phyloP scores from a whole-genome alignment of 2,888 invertebrate species.

The Spilosoma lubricipeda region DNA sequence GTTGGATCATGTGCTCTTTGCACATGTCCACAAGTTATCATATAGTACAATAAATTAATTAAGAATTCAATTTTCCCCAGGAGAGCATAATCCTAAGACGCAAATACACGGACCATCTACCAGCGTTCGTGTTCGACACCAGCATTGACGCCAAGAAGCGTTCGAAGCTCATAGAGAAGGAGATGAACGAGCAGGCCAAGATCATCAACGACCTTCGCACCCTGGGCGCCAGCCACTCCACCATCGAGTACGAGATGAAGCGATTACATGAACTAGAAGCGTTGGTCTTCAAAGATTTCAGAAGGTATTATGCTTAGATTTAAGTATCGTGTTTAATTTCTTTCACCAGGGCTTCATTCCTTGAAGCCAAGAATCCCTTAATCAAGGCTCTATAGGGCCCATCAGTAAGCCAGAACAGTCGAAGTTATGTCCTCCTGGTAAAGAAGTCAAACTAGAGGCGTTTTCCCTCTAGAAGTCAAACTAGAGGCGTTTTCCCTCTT shows the following conservation, averaged over 20 bases:
- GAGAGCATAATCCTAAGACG: slow-evolving; percentile 89
- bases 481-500: too few relatives aligned
- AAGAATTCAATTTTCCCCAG: slow-evolving; percentile 59
- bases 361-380: too few relatives aligned
- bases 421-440: too few relatives aligned
- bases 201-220: slow-evolving; percentile 96
- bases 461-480: too few relatives aligned
- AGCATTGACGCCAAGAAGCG: slow-evolving; percentile 93
- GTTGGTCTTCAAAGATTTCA: slow-evolving; percentile 96
- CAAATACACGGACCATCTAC: slow-evolving; percentile 91
- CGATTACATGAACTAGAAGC: slow-evolving; percentile 97
- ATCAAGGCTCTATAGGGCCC: too few relatives aligned
- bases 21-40: too few relatives aligned
- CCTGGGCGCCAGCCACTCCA: slow-evolving; percentile 94
- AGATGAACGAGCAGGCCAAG: slow-evolving; percentile 99
- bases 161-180: slow-evolving; percentile 97
- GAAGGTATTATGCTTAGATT: slow-evolving; percentile 81
- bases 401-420: too few relatives aligned
- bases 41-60: not conserved
- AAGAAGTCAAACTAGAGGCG: too few relatives aligned
- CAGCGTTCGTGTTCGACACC: slow-evolving; percentile 94
- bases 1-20: too few relatives aligned
- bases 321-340: too few relatives aligned
- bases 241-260: slow-evolving; percentile 96
- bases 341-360: too few relatives aligned